phyloP scores from a whole-genome alignment of 2,797 vertebrate species.

The Adrianichthys oophorus region DNA sequence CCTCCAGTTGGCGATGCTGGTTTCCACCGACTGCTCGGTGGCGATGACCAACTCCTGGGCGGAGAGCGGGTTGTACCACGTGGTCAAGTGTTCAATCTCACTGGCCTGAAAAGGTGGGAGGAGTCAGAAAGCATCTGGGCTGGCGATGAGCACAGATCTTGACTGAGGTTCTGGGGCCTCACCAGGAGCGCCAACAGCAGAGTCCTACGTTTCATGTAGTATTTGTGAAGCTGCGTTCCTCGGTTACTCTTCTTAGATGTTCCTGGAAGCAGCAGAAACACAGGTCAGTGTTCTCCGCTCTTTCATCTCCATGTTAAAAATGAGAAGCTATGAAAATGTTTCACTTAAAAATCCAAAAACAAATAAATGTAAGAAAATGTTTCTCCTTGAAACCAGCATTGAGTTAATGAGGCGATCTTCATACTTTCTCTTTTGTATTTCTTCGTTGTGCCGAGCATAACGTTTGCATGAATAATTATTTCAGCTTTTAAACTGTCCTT shows the following conservation, averaged over 20 bases:
- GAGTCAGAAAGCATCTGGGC: neutral
- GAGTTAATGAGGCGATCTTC: too few species aligned
- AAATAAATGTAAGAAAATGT: too few species aligned
- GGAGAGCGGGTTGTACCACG: slow-evolving; percentile 96
- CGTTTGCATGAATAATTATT: too few species aligned
- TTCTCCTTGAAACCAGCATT: too few species aligned
- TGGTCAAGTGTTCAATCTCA: slow-evolving; percentile 93
- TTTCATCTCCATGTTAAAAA: too few species aligned
- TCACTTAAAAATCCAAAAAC: too few species aligned
- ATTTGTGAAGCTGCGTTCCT: slow-evolving; percentile 95
- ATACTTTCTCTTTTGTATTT: too few species aligned
- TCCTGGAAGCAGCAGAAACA: slow-evolving; percentile 67
- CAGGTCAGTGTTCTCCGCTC: too few species aligned
- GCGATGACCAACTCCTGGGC: slow-evolving; percentile 88
- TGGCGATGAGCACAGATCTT: neutral
- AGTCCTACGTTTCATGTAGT: slow-evolving; percentile 96
- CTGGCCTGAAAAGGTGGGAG: slow-evolving; percentile 80
- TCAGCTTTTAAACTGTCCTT: too few species aligned
- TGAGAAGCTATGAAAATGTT: too few species aligned
- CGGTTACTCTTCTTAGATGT: slow-evolving; percentile 95
- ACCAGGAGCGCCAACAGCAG: slow-evolving; percentile 91
- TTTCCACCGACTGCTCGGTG: slow-evolving; percentile 91
- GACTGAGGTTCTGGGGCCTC: slow-evolving; percentile 17
- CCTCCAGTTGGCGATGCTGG: slow-evolving; percentile 94
- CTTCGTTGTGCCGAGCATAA: too few species aligned